Evolutionary conservation across 2,113 vertebrate species (phyloP).

Genomic region (Taxidea taxus): DNA sequence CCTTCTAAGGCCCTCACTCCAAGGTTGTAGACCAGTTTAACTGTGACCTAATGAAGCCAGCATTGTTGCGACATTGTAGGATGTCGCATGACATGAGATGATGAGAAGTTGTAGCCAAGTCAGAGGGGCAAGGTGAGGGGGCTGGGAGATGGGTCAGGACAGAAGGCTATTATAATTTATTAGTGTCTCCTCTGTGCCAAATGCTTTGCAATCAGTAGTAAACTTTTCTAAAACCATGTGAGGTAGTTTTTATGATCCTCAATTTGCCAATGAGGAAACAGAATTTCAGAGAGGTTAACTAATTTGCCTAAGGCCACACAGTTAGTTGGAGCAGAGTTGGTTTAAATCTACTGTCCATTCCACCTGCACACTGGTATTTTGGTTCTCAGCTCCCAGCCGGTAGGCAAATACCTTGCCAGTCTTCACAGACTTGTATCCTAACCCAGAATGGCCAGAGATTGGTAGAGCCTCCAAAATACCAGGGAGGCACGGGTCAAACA

Average conservation of each 20-base stretch:
- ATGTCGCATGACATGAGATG: no score
- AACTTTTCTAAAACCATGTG: neutral
- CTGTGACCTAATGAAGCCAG: neutral
- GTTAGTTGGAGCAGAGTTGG: neutral
- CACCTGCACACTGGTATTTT: neutral
- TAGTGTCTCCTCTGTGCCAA: neutral
- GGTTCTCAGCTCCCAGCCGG: neutral
- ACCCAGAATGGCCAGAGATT: neutral
- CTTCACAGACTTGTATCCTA: neutral
- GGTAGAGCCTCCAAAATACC: neutral
- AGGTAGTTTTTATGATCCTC: conserved; percentile 8
- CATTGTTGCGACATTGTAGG: neutral
- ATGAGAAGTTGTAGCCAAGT: neutral
- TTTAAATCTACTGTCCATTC: neutral
- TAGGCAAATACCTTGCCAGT: neutral
- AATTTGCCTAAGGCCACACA: neutral
- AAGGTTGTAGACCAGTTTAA: neutral
- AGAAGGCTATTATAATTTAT: neutral
- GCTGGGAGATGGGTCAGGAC: neutral
- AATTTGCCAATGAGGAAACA: conserved; percentile 17
- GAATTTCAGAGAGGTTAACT: conserved; percentile 31
- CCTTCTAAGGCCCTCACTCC: neutral
- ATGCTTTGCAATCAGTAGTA: neutral
- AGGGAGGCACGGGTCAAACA: neutral
- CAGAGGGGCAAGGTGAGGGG: neutral